Conservation (phyloP, 2,888 invertebrate genomes). For the Diarsia rubi region DNA sequence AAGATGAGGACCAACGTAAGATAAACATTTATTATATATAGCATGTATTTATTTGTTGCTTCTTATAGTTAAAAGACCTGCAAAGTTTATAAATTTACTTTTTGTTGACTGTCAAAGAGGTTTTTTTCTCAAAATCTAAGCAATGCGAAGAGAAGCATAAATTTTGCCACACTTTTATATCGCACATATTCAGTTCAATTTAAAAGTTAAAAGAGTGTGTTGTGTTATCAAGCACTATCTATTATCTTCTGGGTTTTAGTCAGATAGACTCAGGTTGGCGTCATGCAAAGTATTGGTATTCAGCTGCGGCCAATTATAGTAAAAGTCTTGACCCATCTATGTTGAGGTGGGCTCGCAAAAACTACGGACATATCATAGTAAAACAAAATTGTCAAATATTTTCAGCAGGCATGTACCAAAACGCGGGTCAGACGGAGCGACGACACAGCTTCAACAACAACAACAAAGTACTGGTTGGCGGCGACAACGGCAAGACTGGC, state of each 20-base stretch:
- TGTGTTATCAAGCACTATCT: too few species aligned
- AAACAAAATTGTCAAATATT: slow-evolving; percentile 12
- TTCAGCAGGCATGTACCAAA: slow-evolving; percentile 83
- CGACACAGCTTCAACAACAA: slow-evolving; percentile 86
- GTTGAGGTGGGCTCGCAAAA: not conserved
- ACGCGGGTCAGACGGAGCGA: slow-evolving; percentile 84
- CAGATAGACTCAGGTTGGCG: not conserved
- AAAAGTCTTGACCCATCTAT: not conserved
- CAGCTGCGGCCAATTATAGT: not conserved
- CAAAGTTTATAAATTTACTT: not conserved
- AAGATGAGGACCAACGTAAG: slow-evolving; percentile 92
- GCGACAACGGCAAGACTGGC: slow-evolving; percentile 52
- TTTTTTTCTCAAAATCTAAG: not conserved
- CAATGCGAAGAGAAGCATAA: not conserved
- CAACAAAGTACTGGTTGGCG: slow-evolving; percentile 86
- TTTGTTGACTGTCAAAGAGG: not conserved
- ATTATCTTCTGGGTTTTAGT: not conserved
- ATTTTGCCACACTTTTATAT: not conserved
- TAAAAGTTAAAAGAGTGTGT: too few species aligned
- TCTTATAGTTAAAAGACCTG: not conserved
- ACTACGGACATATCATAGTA: not conserved
- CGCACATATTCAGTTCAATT: not conserved
- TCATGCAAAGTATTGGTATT: not conserved
- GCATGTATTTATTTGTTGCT: not conserved
- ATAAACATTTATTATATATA: not conserved